A percentile compares a stretch with the other conserved stretches of the same genome.
Conservation (phyloP, 1,140 invertebrate species). For the Brachystomella parvula region DNA sequence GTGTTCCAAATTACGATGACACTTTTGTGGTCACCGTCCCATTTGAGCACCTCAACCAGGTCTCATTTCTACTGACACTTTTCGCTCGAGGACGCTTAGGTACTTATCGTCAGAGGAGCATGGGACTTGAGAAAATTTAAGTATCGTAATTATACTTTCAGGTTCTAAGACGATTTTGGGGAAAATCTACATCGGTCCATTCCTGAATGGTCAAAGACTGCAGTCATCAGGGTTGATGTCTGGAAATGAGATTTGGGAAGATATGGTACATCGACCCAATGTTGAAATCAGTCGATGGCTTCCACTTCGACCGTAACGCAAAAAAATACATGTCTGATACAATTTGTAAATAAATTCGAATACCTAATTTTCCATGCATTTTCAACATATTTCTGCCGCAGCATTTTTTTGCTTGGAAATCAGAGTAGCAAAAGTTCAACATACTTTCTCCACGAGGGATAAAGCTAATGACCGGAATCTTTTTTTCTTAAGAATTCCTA, state of each 20-base stretch:
- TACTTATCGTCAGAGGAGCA: constrained; percentile 5
- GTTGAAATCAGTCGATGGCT: constrained; percentile 27
- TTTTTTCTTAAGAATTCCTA: too few relatives aligned
- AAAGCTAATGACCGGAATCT: too few relatives aligned
- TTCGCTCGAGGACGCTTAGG: constrained; percentile 34
- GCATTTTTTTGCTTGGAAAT: too few relatives aligned
- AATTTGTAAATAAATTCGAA: too few relatives aligned
- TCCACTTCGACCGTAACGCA: constrained; percentile 25
- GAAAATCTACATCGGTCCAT: constrained; percentile 33
- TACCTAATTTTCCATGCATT: too few relatives aligned
- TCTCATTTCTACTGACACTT: constrained; percentile 30
- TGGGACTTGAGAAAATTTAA: not conserved
- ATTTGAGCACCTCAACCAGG: constrained; percentile 29
- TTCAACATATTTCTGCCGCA: too few relatives aligned
- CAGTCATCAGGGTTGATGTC: constrained; percentile 14
- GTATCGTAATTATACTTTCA: constrained; percentile 8
- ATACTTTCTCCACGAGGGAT: too few relatives aligned
- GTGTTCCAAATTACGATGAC: constrained; percentile 33
- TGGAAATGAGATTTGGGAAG: constrained; percentile 36
- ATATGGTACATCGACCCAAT: constrained; percentile 34
- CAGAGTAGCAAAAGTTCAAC: too few relatives aligned
- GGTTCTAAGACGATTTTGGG: constrained; percentile 34
- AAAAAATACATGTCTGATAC: too few relatives aligned
- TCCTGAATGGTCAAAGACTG: constrained; percentile 20
- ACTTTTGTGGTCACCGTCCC: constrained; percentile 36